Evolutionary conservation across 2,888 invertebrate genomes (phyloP), one percentile per base, ranked within the genome.

Genomic region (Rhagophthalmus giganteus): DNA sequence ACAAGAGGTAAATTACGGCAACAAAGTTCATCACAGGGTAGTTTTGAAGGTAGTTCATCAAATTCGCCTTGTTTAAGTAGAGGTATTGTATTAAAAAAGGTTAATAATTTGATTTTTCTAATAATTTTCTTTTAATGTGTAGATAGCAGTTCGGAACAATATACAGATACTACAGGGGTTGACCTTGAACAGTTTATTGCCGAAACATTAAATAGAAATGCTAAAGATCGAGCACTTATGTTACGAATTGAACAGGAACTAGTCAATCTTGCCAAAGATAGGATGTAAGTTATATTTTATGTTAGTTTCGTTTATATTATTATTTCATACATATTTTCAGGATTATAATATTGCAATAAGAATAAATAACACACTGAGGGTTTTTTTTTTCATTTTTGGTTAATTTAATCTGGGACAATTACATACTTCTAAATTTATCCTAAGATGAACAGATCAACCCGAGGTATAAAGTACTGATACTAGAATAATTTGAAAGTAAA

Each of bases 231-330:
- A 31, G 82, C 86, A 61, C 85, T 92, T 49, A 77, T 97, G 63
- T 78, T 96, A 48, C 87, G 87, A 71, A 87, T 96, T 31, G 96
- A 97, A 77, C 86, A 87, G 67, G 94, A 95, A 66, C 78, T 97
- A 55, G 83, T 88, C 64, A 83, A 82, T 41, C 86, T 95, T 60
- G 86, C 93, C 61, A 88, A 87, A 69, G 94, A 95, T 70, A 81
- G 82, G 46, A 82, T 81, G 92, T 91, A 75, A 81, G 81, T 71
- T 35, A 34, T 13, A n/a, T 33, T 5, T 24, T 45, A 31, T 5
- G 14, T 33, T 33, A 15, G 8, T 33, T 15, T 11, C 12, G 12
- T 10, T 30, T 30, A n/a, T 2, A 27, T 8, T 27, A 2, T 27
- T 27, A 8, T 27, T 27, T 27, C 8, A 27, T 9, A 9, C 27